These are phyloP conservation scores for Pyrrhia umbra DNA, from an alignment of 2,888 invertebrate genomes.

Conservation along the genomic window DNA sequence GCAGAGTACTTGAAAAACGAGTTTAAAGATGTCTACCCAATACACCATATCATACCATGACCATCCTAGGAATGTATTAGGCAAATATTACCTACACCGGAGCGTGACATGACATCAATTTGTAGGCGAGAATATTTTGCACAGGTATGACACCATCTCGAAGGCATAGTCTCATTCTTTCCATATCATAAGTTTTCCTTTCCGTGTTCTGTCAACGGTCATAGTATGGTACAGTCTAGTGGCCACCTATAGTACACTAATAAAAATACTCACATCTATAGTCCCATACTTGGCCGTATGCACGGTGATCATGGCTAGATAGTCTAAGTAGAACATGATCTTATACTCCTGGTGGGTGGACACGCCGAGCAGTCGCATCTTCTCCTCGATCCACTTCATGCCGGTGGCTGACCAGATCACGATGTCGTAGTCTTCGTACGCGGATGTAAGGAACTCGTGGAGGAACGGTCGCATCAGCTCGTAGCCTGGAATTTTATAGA, in stretches of 20 bases:
- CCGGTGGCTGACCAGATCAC: constrained; percentile 99
- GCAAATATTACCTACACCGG: too few species aligned
- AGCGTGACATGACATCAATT: too few species aligned
- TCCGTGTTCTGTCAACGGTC: too few species aligned
- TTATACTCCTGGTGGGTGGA: constrained; percentile 95
- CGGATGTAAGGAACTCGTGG: constrained; percentile 97
- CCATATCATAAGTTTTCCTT: too few species aligned
- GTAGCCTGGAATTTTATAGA: constrained; percentile 88
- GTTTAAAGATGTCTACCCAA: too few species aligned
- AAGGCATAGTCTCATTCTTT: too few species aligned
- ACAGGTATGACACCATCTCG: too few species aligned
- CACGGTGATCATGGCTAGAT: constrained; percentile 98
- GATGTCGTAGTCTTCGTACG: constrained; percentile 97
- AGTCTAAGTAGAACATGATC: constrained; percentile 97
- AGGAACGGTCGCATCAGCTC: constrained; percentile 98
- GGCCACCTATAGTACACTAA: neutral
- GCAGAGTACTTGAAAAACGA: too few species aligned
- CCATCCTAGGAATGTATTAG: too few species aligned
- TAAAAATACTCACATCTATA: constrained; percentile 93
- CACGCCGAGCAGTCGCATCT: constrained; percentile 98
- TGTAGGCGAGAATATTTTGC: too few species aligned
- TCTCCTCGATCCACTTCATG: constrained; percentile 99
- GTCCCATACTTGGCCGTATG: constrained; percentile 97
- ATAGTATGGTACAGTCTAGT: too few species aligned
- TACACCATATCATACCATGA: too few species aligned